Conservation (phyloP, 2,888 invertebrate genomes). For the Pollenia labialis region DNA sequence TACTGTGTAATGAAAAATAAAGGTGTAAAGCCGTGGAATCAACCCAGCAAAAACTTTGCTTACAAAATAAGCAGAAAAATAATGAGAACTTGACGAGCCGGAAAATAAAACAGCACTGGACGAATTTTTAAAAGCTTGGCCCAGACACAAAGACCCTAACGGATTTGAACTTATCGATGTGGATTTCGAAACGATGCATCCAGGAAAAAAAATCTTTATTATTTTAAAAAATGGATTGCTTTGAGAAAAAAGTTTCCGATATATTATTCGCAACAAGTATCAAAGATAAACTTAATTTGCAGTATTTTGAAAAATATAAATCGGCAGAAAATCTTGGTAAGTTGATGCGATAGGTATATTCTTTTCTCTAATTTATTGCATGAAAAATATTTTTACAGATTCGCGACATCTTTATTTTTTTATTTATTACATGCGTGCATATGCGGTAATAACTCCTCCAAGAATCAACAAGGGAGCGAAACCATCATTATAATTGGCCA, state of each 20-base stretch:
- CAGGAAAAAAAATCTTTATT: conserved; percentile 46
- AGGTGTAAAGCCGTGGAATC: too few species aligned
- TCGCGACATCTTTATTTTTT: too few species aligned
- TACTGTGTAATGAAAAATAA: too few species aligned
- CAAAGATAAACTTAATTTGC: conserved; percentile 52
- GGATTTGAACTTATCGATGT: conserved; percentile 43
- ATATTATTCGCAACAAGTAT: conserved; percentile 31
- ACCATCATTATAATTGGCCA: too few species aligned
- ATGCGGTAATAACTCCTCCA: too few species aligned
- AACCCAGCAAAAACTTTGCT: too few species aligned
- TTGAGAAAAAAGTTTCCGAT: conserved; percentile 49
- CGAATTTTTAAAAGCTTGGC: conserved; percentile 39
- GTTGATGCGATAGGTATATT: conserved; percentile 33
- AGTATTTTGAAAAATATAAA: conserved; percentile 36
- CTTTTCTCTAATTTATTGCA: conserved; percentile 40
- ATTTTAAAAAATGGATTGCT: conserved; percentile 27
- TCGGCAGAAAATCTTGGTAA: conserved; percentile 35
- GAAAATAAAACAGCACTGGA: conserved; percentile 35
- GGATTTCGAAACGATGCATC: conserved; percentile 51
- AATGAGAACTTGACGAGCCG: too few species aligned
- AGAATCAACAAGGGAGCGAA: too few species aligned
- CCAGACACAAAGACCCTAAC: conserved; percentile 55
- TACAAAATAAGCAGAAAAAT: too few species aligned
- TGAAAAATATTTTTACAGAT: conserved; percentile 35
- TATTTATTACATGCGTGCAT: too few species aligned